Percentiles rank a stretch among this genome's conserved stretches.
phyloP scores from a whole-genome alignment of 2,888 invertebrate species.

The Cephalotes varians region DNA sequence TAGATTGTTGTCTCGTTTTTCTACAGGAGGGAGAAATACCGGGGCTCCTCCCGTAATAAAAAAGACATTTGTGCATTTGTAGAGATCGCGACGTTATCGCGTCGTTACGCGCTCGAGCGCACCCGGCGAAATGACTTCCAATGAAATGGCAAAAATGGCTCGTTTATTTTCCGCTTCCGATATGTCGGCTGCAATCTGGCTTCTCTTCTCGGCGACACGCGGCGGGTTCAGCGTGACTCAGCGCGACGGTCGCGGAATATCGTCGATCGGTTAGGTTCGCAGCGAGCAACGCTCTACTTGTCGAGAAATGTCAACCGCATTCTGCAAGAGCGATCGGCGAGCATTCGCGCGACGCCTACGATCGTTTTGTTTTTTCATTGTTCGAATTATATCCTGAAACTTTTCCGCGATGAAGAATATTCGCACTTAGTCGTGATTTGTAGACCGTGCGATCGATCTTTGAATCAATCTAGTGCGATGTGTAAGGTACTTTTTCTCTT shows the following conservation, averaged over 20 bases:
- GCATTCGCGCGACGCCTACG: slow-evolving; percentile 66
- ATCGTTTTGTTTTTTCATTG: slow-evolving; percentile 70
- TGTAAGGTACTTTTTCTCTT: background rate
- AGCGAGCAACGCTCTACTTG: slow-evolving; percentile 75
- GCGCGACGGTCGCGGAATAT: slow-evolving; percentile 49
- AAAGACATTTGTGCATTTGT: slow-evolving; percentile 31
- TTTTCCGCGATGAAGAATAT: slow-evolving; percentile 54
- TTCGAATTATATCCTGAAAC: slow-evolving; percentile 70
- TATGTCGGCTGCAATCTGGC: slow-evolving; percentile 42
- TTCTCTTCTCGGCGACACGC: slow-evolving; percentile 33
- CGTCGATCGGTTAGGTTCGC: slow-evolving; percentile 56
- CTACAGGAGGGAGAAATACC: background rate
- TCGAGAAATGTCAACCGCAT: slow-evolving; percentile 76
- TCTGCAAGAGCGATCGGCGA: slow-evolving; percentile 65
- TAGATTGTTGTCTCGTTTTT: slow-evolving; percentile 18
- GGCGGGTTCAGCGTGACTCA: slow-evolving; percentile 29
- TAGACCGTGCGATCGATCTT: slow-evolving; percentile 14
- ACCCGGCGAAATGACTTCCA: slow-evolving; percentile 32
- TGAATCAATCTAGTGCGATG: slow-evolving; percentile 29
- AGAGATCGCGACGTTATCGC: slow-evolving; percentile 45
- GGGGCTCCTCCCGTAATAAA: slow-evolving; percentile 20
- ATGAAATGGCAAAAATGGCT: slow-evolving; percentile 52
- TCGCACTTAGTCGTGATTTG: slow-evolving; percentile 58
- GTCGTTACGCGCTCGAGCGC: slow-evolving; percentile 46
- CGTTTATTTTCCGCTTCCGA: slow-evolving; percentile 49